phyloP scores from a whole-genome alignment of 2,113 vertebrate genomes.

The Thinocorus orbignyianus region DNA sequence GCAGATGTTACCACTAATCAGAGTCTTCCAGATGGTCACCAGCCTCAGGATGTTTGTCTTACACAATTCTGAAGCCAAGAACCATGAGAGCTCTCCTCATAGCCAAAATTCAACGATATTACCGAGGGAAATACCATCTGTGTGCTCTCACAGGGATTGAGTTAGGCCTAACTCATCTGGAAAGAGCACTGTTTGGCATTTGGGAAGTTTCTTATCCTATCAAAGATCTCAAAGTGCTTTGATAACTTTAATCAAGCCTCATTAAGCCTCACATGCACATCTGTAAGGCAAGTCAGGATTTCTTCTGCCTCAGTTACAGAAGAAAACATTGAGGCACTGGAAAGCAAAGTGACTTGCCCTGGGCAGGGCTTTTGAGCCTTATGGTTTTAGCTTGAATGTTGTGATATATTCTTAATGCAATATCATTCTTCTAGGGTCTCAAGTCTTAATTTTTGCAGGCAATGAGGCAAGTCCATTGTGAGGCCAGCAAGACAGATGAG shows the following conservation, averaged over 20 bases:
- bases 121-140: conserved; percentile 5
- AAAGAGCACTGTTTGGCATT: background rate
- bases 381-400: background rate
- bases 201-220: background rate
- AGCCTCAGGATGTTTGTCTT: conserved; percentile 51
- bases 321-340: background rate
- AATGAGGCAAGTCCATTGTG: background rate
- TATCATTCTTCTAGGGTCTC: background rate
- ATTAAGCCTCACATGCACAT: background rate
- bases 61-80: background rate
- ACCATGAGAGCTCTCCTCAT: background rate
- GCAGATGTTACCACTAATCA: conserved; percentile 36
- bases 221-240: background rate
- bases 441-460: background rate
- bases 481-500: background rate
- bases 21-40: conserved; percentile 19
- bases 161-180: background rate
- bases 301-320: background rate
- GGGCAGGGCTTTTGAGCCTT: background rate
- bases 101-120: background rate
- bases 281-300: background rate
- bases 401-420: background rate
- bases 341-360: background rate
- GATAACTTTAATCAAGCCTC: conserved; percentile 2
- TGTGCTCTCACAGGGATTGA: background rate